These are phyloP conservation scores for Eumacrocentrus americanus DNA, from an alignment of 2,888 invertebrate species.

Conservation along the genomic window DNA sequence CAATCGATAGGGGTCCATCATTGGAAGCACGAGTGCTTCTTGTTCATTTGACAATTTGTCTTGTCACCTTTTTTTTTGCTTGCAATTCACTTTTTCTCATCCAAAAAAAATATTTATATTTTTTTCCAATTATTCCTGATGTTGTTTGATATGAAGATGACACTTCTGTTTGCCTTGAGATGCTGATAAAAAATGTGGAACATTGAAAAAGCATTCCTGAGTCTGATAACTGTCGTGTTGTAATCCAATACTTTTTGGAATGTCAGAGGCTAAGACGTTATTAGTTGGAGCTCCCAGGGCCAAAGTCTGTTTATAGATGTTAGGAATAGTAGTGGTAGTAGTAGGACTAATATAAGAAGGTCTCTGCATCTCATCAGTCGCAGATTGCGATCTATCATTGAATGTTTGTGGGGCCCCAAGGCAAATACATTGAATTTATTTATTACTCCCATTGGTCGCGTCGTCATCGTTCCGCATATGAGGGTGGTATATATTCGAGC, in stretches of 20 bases:
- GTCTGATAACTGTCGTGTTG: background rate
- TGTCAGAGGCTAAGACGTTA: too few relatives aligned
- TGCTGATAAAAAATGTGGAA: too few relatives aligned
- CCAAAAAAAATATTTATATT: too few relatives aligned
- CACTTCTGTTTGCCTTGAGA: too few relatives aligned
- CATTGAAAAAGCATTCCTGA: background rate
- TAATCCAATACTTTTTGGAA: too few relatives aligned
- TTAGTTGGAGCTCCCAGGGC: too few relatives aligned
- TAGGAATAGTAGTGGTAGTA: too few relatives aligned
- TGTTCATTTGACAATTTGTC: slow-evolving; percentile 17
- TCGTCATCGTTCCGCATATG: slow-evolving; percentile 20
- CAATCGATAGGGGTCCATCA: slow-evolving; percentile 42
- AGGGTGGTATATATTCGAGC: slow-evolving; percentile 32
- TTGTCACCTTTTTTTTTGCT: slow-evolving; percentile 15
- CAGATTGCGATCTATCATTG: slow-evolving; percentile 60
- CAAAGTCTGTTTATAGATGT: too few relatives aligned
- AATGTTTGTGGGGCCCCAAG: slow-evolving; percentile 56
- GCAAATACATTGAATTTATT: slow-evolving; percentile 61
- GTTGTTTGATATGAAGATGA: too few relatives aligned
- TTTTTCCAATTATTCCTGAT: too few relatives aligned
- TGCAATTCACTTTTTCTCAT: too few relatives aligned
- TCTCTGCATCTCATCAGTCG: background rate
- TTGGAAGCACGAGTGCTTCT: slow-evolving; percentile 3
- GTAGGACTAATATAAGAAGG: background rate
- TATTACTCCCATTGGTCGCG: slow-evolving; percentile 51